Percentiles rank a stretch among this genome's conserved stretches.
These are phyloP conservation scores for Nothoprocta perdicaria DNA, from an alignment of 2,113 vertebrate species.

Conservation along the genomic window DNA sequence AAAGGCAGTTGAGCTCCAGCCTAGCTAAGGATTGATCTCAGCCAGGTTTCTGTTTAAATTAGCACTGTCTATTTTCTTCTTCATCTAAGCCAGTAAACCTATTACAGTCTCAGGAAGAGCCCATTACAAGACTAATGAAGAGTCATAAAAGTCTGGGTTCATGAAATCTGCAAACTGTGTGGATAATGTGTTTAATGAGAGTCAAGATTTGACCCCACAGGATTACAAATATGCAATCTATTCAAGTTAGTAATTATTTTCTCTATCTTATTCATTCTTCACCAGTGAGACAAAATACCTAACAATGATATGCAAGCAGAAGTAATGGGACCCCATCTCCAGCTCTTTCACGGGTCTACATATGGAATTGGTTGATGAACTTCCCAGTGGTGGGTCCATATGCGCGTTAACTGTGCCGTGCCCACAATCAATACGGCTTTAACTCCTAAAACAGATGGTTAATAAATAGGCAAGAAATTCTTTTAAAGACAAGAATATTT, in stretches of 20 bases:
- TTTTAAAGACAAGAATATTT: background rate
- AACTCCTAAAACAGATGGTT: background rate
- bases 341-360: background rate
- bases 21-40: background rate
- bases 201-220: background rate
- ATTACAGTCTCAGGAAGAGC: background rate
- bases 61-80: background rate
- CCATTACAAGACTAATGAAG: background rate
- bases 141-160: background rate
- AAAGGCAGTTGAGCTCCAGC: background rate
- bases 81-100: background rate
- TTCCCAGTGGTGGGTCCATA: background rate
- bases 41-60: background rate
- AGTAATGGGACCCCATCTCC: background rate
- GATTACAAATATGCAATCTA: background rate
- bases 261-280: background rate
- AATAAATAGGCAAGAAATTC: background rate
- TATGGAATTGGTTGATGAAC: slow-evolving; percentile 34
- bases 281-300: background rate
- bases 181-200: background rate
- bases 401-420: background rate
- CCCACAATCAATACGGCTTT: background rate
- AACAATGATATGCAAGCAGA: background rate
- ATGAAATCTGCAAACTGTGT: background rate
- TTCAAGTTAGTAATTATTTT: background rate